phyloP scores from a whole-genome alignment of 1,140 invertebrate genomes.

The Lethocerus indicus region DNA sequence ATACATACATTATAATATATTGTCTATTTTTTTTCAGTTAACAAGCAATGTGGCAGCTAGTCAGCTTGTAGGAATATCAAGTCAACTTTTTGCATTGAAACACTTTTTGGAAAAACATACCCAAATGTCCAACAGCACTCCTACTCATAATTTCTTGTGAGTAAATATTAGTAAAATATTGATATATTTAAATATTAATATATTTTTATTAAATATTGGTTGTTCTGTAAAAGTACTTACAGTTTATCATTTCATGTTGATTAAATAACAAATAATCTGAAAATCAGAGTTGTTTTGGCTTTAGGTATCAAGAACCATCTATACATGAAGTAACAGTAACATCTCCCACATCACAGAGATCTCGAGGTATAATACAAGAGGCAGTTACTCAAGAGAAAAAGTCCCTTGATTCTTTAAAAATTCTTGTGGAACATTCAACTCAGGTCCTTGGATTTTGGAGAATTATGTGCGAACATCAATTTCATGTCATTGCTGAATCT shows the following conservation, averaged over 20 bases:
- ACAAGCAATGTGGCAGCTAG: constrained; percentile 32
- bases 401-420: constrained; percentile 58
- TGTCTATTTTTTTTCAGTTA: constrained; percentile 23
- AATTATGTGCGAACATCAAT: constrained; percentile 81
- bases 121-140: too few relatives aligned
- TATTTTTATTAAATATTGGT: too few relatives aligned
- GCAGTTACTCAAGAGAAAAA: constrained; percentile 43
- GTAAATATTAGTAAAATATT: too few relatives aligned
- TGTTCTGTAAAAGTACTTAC: too few relatives aligned
- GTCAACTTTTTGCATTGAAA: constrained; percentile 39
- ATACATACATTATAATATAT: too few relatives aligned
- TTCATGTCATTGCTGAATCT: constrained; percentile 51
- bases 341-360: constrained; percentile 3
- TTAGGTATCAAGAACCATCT: too few relatives aligned
- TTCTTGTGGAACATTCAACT: constrained; percentile 60
- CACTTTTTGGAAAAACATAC: constrained; percentile 46
- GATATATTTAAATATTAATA: too few relatives aligned
- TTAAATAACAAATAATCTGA: too few relatives aligned
- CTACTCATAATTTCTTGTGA: too few relatives aligned
- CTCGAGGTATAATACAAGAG: constrained; percentile 25
- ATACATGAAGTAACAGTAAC: constrained; percentile 8
- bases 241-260: too few relatives aligned
- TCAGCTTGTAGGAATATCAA: constrained; percentile 38
- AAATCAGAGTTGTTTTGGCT: too few relatives aligned
- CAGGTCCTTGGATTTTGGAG: constrained; percentile 91